These are phyloP conservation scores for Druon quercuslanigerum DNA, from an alignment of 1,140 invertebrate genomes.

Conservation along the genomic window DNA sequence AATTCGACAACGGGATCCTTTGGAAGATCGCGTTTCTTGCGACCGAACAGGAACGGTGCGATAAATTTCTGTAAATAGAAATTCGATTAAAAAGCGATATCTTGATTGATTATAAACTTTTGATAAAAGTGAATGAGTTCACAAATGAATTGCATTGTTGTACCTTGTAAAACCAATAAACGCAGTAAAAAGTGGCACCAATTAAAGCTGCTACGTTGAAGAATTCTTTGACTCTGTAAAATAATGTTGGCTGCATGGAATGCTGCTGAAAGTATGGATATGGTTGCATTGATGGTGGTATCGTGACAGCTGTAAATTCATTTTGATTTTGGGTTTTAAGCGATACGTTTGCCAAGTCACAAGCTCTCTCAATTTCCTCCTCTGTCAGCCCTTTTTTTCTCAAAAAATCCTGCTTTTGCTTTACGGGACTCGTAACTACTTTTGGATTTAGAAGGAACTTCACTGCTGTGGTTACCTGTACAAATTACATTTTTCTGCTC, in stretches of 20 bases:
- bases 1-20: conserved; percentile 81
- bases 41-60: conserved; percentile 79
- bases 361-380: conserved; percentile 85
- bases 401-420: conserved; percentile 87
- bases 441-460: conserved; percentile 91
- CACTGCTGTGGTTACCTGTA: conserved; percentile 87
- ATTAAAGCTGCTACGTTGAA: conserved; percentile 82
- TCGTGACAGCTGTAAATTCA: conserved; percentile 63
- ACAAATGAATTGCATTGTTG: conserved; percentile 12
- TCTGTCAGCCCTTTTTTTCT: conserved; percentile 87
- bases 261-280: conserved; percentile 62
- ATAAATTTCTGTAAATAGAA: conserved; percentile 80
- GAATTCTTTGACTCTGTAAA: conserved; percentile 80
- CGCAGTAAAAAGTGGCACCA: conserved; percentile 82
- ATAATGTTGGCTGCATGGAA: conserved; percentile 71
- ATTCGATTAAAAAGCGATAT: background rate
- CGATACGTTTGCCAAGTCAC: conserved; percentile 77
- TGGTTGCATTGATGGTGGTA: conserved; percentile 62
- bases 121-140: background rate
- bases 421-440: conserved; percentile 83
- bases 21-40: conserved; percentile 78
- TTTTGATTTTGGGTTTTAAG: conserved; percentile 66
- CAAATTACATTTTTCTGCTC: conserved; percentile 43
- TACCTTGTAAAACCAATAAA: conserved; percentile 86
- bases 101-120: conserved; percentile 4